Base-by-base conservation (phyloP, 2,888 invertebrate genomes). In the Drosophila prolongata region DNA sequence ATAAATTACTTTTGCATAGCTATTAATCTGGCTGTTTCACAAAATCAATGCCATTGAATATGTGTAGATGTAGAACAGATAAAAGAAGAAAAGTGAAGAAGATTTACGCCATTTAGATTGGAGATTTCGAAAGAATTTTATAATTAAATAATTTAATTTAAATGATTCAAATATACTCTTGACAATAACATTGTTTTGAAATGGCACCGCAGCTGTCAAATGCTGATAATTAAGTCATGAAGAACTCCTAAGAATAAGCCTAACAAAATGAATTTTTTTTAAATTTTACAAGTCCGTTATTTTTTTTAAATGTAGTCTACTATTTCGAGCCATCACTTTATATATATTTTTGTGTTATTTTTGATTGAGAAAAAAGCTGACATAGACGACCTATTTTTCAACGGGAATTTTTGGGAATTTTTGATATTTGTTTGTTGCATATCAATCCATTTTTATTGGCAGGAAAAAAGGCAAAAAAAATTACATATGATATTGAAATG, bases 381-480 rank as follows among this genome's bases (percentile, higher is more conserved):
- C 11, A 19, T 8, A 10, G 49, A 6, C 47, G 5, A 11, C 14
- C 10, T n/a, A 16, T 34, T 34, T 34, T 49, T 11, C 14, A 35
- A 3, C 8, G 19, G n/a, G n/a, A n/a, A n/a, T 35, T 49, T 49
- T 35, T 14, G 13, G 16, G 9, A 34, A 35, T 3, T 19, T 35
- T 35, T 49, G 16, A 19, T 19, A 49, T 49, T 16, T 35, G 35
- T 49, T 49, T 49, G 49, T 16, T 49, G 35, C 49, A 35, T 35
- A 49, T 49, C 49, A 35, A 35, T 49, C 16, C 16, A 49, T 35
- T 35, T 49, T 4, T 49, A 49, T 49, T 49, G 34, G 11, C 16
- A 49, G 16, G 13, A 19, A 8, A 35, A 49, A 49, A 13, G 30
- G 16, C 14, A 13, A 49, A 49, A 35, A 35, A 11, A 6, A 49